These are phyloP conservation scores for Eremobia ochroleuca DNA, from an alignment of 2,888 invertebrate genomes.

Conservation along the genomic window DNA sequence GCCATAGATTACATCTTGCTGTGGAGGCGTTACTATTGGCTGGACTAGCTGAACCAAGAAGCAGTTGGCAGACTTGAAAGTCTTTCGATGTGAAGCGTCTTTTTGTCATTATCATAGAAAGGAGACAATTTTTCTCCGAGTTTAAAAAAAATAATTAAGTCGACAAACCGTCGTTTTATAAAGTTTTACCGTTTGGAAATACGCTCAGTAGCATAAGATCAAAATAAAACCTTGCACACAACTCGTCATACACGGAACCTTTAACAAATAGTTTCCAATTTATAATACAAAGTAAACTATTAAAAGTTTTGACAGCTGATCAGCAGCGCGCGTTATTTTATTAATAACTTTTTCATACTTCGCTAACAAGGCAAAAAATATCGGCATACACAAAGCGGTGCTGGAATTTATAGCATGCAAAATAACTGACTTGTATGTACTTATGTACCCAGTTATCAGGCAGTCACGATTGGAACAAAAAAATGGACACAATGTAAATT, in stretches of 20 bases:
- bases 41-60: too few species aligned
- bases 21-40: too few species aligned
- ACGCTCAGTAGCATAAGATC: not conserved
- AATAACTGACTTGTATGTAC: conserved; percentile 61
- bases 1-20: too few species aligned
- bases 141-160: not conserved
- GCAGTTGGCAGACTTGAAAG: too few species aligned
- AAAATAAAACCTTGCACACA: not conserved
- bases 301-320: conserved; percentile 66
- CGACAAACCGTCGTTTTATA: too few species aligned
- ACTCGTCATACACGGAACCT: conserved; percentile 14
- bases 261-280: conserved; percentile 55
- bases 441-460: conserved; percentile 60
- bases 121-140: not conserved
- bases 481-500: conserved; percentile 77
- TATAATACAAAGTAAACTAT: conserved; percentile 58
- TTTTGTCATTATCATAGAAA: not conserved
- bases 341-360: conserved; percentile 55
- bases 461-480: conserved; percentile 74
- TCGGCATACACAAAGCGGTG: conserved; percentile 73
- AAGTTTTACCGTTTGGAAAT: not conserved
- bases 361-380: conserved; percentile 75
- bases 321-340: conserved; percentile 54
- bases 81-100: not conserved
- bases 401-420: conserved; percentile 71